These are phyloP conservation scores for Paedocypris sp. DNA, from an alignment of 2,113 vertebrate genomes.

Conservation along the genomic window DNA sequence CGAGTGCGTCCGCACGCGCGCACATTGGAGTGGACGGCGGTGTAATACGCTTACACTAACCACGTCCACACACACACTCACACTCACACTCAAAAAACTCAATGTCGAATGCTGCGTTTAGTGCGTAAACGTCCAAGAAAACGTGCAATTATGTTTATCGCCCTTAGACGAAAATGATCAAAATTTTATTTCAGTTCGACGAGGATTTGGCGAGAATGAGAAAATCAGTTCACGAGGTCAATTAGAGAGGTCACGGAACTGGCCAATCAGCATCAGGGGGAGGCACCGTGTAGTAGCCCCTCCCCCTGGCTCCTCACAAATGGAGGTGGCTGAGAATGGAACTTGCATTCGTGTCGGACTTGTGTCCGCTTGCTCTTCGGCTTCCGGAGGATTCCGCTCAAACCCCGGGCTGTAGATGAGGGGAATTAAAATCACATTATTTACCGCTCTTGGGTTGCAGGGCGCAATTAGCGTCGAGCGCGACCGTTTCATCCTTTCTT, in stretches of 20 bases:
- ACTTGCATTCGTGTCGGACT: slow-evolving; percentile 19
- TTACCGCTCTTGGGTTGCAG: slow-evolving; percentile 72
- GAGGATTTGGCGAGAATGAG: too few species aligned
- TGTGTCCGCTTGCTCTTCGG: slow-evolving; percentile 27
- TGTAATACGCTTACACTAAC: slow-evolving; percentile 5
- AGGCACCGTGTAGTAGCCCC: too few species aligned
- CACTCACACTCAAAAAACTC: neutral
- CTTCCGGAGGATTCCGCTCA: slow-evolving; percentile 61
- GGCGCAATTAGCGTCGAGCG: slow-evolving; percentile 85
- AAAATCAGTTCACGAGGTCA: too few species aligned
- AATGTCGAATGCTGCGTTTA: too few species aligned
- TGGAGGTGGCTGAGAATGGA: too few species aligned
- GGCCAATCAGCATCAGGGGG: too few species aligned
- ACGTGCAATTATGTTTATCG: too few species aligned
- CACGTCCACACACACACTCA: slow-evolving; percentile 11
- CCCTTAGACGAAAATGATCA: too few species aligned
- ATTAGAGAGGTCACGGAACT: too few species aligned
- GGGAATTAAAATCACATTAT: slow-evolving; percentile 93
- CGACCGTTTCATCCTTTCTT: slow-evolving; percentile 55
- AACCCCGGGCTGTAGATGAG: slow-evolving; percentile 46
- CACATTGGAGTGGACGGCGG: neutral
- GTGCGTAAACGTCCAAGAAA: too few species aligned
- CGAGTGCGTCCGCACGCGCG: slow-evolving; percentile 41
- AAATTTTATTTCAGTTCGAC: too few species aligned
- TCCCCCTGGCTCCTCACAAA: too few species aligned